Conservation (phyloP, 37 sponge, comb jelly and placozoan genomes). For the Sycon ciliatum region DNA sequence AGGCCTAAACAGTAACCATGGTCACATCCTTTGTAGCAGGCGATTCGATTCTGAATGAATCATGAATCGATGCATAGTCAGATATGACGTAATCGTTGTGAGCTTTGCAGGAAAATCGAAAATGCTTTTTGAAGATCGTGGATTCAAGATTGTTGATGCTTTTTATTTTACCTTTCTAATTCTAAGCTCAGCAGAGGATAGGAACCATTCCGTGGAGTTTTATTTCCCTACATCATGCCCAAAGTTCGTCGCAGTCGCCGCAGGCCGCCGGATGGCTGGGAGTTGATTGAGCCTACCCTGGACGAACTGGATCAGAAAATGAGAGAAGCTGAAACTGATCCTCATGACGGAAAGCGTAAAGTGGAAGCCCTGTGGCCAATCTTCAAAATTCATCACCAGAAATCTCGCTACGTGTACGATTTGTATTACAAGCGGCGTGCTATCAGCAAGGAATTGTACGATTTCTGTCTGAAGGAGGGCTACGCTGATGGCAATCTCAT, state of each 20-base stretch:
- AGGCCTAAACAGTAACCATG: too few species aligned
- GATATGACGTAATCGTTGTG: too few species aligned
- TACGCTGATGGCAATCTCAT: slow-evolving; percentile 90
- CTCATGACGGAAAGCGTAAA: slow-evolving; percentile 96
- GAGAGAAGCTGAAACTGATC: slow-evolving; percentile 95
- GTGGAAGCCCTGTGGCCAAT: slow-evolving; percentile 97
- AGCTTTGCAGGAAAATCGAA: too few species aligned
- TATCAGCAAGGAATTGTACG: slow-evolving; percentile 93
- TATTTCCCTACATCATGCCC: slow-evolving; percentile 54
- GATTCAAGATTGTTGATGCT: too few species aligned
- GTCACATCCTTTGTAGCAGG: too few species aligned
- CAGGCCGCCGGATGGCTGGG: slow-evolving; percentile 97
- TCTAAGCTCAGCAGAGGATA: too few species aligned
- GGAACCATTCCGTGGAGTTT: too few species aligned
- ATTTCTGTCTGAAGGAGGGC: slow-evolving; percentile 84
- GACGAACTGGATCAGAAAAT: slow-evolving; percentile 96
- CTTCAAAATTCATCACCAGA: slow-evolving; percentile 96
- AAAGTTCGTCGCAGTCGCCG: slow-evolving; percentile 80
- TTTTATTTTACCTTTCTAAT: too few species aligned
- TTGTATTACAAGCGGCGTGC: slow-evolving; percentile 92
- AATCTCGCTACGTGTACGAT: slow-evolving; percentile 92
- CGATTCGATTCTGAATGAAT: too few species aligned
- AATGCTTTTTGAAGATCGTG: too few species aligned
- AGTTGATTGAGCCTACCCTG: slow-evolving; percentile 95
- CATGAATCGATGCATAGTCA: too few species aligned